phyloP scores from a whole-genome alignment of 2,888 invertebrate genomes.

The Drosophila bunnanda region DNA sequence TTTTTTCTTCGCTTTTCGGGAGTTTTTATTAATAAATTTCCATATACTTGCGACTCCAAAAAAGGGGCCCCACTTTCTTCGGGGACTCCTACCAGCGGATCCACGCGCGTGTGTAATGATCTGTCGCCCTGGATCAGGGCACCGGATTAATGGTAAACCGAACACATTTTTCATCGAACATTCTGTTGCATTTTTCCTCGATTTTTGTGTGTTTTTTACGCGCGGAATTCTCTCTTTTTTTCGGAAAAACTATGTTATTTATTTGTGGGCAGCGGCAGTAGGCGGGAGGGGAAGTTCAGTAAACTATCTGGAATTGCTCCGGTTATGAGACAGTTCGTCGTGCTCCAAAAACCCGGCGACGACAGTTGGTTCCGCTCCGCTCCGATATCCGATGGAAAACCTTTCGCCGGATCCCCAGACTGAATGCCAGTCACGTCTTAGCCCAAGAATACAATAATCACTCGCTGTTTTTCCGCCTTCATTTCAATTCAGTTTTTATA shows the following conservation, averaged over 20 bases:
- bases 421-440: slow-evolving; percentile 69
- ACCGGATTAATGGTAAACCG: slow-evolving; percentile 82
- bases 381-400: slow-evolving; percentile 2
- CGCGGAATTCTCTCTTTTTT: slow-evolving; percentile 19
- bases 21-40: slow-evolving; percentile 80
- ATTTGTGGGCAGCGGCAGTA: slow-evolving; percentile 1
- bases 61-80: slow-evolving; percentile 1
- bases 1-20: slow-evolving; percentile 30
- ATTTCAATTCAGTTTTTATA: slow-evolving; percentile 37
- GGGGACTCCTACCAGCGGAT: slow-evolving; percentile 9
- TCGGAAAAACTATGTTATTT: slow-evolving; percentile 13
- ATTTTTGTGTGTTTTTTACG: slow-evolving; percentile 37
- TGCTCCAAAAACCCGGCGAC: slow-evolving; percentile 63
- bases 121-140: slow-evolving; percentile 80
- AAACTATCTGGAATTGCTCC: slow-evolving; percentile 62
- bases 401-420: slow-evolving; percentile 35
- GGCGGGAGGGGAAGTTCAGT: slow-evolving; percentile 54
- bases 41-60: slow-evolving; percentile 37
- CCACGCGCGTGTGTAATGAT: slow-evolving; percentile 81
- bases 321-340: slow-evolving; percentile 70
- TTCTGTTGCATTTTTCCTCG: slow-evolving; percentile 55
- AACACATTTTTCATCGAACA: slow-evolving; percentile 77
- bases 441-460: slow-evolving; percentile 52
- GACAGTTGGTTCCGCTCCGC: slow-evolving; percentile 59
- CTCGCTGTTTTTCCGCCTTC: slow-evolving; percentile 33